Evolutionary conservation across 2,888 invertebrate genomes (phyloP), one percentile per base, ranked within the genome.

Genomic region (Hofmannophila pseudospretella): DNA sequence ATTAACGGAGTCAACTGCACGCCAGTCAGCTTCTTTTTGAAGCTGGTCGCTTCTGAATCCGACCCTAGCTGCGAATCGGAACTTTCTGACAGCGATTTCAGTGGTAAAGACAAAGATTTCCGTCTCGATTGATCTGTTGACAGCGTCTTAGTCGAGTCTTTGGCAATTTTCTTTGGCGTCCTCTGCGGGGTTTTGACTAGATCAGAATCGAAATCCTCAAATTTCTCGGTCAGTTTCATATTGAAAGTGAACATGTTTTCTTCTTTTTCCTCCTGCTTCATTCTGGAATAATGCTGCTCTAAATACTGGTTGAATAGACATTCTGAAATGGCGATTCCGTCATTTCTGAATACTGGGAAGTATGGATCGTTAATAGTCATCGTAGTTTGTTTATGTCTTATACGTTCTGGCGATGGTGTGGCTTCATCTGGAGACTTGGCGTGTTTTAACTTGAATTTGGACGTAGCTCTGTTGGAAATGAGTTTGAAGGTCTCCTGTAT

Each of bases 1-100:
- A 95, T 94, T 1, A 95, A 65, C 0, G 95, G 95, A 0, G 95
- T 95, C 33, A 95, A 60, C 41, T 93, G 94, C 0, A 94, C 90
- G 0, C 93, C 93, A 7, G 89, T 89, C 20, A 90, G 48, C 47
- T 90, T 90, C 54, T 88, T 89, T 45, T 85, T 84, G 35, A 80
- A 76, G 40, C 77, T 74, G 0, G 73, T 66, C 1, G 69, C 63
- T 28, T 85, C 79, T 0, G 75, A 58, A 10, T 80, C 81, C 0
- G 72, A 61, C 0, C 57, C 64, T 11, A 68, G 64, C 37, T 78
- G 80, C 1, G 73, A 59, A 42, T 85, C 85, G 0, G 74, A 58
- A 48, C 69, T 75, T 44, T 88, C 77, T n/a, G 75, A 68, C 45
- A 93, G 62, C 0, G 93, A 90, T 61, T 94, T 94, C 4, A 94